A percentile compares a stretch with the other conserved stretches of the same genome.
Conservation (phyloP, 2,888 invertebrate species). For the Polyommatus icarus region DNA sequence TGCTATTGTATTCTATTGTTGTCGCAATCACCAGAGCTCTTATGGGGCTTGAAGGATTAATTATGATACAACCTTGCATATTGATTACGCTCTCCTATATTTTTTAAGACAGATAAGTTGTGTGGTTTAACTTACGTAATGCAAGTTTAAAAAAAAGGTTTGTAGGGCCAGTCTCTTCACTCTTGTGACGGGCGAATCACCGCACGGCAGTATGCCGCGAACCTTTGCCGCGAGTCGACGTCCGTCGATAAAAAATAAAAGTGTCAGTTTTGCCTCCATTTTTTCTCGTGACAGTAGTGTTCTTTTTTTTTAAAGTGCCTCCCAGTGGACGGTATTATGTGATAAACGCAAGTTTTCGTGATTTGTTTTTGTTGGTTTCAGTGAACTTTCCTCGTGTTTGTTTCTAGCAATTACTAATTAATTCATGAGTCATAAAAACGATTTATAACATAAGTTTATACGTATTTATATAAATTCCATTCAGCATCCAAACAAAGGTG, state of each 20-base stretch:
- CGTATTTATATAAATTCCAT: background rate
- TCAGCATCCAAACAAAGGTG: background rate
- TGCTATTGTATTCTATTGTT: too few relatives aligned
- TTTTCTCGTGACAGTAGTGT: constrained; percentile 41
- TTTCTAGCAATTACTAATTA: background rate
- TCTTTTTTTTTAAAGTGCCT: constrained; percentile 38
- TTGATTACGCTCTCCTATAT: background rate
- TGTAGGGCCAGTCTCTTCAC: constrained; percentile 34
- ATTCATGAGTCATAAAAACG: background rate
- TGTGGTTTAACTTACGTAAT: constrained; percentile 21
- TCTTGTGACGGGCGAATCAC: constrained; percentile 34
- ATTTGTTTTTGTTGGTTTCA: background rate
- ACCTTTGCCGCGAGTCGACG: constrained; percentile 47
- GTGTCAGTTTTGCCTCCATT: constrained; percentile 47
- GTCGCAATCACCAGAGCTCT: too few relatives aligned
- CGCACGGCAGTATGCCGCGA: constrained; percentile 49
- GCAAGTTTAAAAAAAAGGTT: constrained; percentile 16
- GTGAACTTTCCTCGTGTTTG: background rate
- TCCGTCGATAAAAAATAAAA: constrained; percentile 41
- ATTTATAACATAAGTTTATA: background rate
- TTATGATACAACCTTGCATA: background rate
- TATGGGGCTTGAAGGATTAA: background rate
- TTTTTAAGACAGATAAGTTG: background rate
- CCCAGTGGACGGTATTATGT: constrained; percentile 39
- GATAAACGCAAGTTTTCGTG: constrained; percentile 18